Evolutionary conservation across 2,888 invertebrate species (phyloP), one percentile per base, ranked within the genome.

Genomic region (Artemia sinica): DNA sequence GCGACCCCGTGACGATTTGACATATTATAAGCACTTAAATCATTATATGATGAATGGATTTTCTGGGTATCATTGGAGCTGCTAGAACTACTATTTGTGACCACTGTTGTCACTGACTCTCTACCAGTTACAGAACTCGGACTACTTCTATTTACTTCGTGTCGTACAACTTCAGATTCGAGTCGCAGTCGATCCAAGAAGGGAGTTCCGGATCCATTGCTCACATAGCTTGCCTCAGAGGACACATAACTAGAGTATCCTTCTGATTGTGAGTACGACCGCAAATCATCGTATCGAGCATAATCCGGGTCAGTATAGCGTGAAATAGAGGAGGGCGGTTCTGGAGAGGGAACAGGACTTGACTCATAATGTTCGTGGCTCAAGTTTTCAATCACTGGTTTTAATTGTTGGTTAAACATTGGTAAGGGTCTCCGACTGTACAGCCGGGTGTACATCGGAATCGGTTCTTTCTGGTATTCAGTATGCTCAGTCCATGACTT

Each of bases 181-280:
- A 84, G 79, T 70, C 85, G 78, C 69, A 84, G 74, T 80, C 87
- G 82, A 77, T 88, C 88, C 73, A 88, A 78, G 77, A 88, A 86
- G 51, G 88, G 88, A 8, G 88, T 87, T 66, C 84, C 84, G 52
- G 71, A 73, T 63, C 71, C 70, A 28, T 79, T 80, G 70, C 73
- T 73, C 41, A 74, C 74, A 68, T 85, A 86, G 10, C 86, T 86
- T 77, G 87, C 87, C 58, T 86, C 85, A 75, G 86, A 86, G 71
- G 86, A 86, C 49, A 88, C 87, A 77, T 88, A 88, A 76, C 87
- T 86, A 77, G 87, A 87, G 77, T 87, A 88, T 68, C 87, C 87
- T 78, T 88, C 87, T 68, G 86, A 86, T 75, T 87, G 87, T 68
- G 87, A 87, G 78, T 88, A 87, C 68, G 86, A 74, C 71, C 79